These are phyloP conservation scores for Drosophila bocki DNA, from an alignment of 1,140 invertebrate species.

Conservation along the genomic window DNA sequence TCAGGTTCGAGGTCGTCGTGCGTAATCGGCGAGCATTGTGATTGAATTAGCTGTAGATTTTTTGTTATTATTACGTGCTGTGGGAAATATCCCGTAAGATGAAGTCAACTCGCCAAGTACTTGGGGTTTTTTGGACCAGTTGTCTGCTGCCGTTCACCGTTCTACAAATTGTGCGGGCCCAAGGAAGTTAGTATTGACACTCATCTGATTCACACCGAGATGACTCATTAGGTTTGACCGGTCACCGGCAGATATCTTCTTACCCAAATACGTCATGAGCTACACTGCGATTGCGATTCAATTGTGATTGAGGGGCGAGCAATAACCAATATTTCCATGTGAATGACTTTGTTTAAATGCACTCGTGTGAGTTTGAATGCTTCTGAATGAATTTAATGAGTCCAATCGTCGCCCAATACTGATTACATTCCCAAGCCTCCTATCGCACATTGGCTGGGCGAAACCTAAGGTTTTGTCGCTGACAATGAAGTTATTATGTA, in stretches of 20 bases:
- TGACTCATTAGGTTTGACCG: constrained; percentile 34
- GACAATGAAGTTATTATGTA: constrained; percentile 7
- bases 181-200: constrained; percentile 63
- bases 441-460: constrained; percentile 1
- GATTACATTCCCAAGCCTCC: constrained; percentile 24
- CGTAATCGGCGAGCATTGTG: constrained; percentile 31
- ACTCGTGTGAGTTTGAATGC: constrained; percentile 17
- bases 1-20: constrained; percentile 35
- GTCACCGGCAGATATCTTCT: constrained; percentile 20
- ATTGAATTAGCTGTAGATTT: constrained; percentile 22
- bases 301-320: constrained; percentile 6
- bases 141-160: constrained; percentile 28
- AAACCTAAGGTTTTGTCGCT: not conserved
- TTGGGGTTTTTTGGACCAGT: constrained; percentile 41
- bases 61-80: constrained; percentile 9
- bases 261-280: constrained; percentile 12
- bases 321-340: constrained; percentile 3
- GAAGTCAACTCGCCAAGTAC: constrained; percentile 31
- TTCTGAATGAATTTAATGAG: constrained; percentile 22
- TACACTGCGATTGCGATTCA: constrained; percentile 7
- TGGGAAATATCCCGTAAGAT: constrained; percentile 52
- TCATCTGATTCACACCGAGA: constrained; percentile 39
- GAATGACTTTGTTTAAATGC: constrained; percentile 17
- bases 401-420: constrained; percentile 6
- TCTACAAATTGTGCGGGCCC: constrained; percentile 46